phyloP scores from a whole-genome alignment of 2,888 invertebrate genomes.

The Eupithecia dodoneata region DNA sequence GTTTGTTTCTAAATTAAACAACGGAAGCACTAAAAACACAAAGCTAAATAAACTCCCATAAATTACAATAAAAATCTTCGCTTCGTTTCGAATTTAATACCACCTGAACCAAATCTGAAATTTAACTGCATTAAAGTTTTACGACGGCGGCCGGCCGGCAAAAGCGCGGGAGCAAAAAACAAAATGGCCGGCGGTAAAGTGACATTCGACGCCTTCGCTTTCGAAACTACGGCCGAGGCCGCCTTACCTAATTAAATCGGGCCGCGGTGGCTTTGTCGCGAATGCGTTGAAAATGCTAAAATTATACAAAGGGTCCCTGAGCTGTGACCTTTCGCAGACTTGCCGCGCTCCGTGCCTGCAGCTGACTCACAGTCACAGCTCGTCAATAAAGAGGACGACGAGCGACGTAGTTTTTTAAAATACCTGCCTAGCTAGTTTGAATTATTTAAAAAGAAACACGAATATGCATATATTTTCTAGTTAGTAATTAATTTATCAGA shows the following conservation, averaged over 20 bases:
- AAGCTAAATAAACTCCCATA: constrained; percentile 15
- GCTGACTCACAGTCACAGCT: not conserved
- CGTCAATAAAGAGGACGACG: not conserved
- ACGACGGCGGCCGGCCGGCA: constrained; percentile 61
- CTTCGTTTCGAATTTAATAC: constrained; percentile 81
- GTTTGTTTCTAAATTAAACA: constrained; percentile 5
- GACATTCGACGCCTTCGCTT: constrained; percentile 65
- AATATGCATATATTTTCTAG: not conserved
- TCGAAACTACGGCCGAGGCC: constrained; percentile 37
- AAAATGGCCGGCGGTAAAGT: constrained; percentile 67
- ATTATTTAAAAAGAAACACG: not conserved
- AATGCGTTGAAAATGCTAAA: constrained; percentile 48
- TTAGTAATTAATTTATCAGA: not conserved
- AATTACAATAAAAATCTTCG: constrained; percentile 74
- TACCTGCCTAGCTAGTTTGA: not conserved
- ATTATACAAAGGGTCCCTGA: constrained; percentile 40
- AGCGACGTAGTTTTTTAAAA: not conserved
- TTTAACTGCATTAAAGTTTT: constrained; percentile 82
- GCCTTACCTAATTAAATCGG: constrained; percentile 56
- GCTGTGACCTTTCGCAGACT: constrained; percentile 33
- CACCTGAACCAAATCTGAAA: constrained; percentile 74
- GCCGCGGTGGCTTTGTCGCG: constrained; percentile 54
- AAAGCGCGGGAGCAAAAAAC: constrained; percentile 74
- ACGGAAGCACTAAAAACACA: constrained; percentile 11
- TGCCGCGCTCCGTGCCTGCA: constrained; percentile 13